Base-by-base conservation (phyloP, 1,140 invertebrate genomes). In the Drosophila repleta region DNA sequence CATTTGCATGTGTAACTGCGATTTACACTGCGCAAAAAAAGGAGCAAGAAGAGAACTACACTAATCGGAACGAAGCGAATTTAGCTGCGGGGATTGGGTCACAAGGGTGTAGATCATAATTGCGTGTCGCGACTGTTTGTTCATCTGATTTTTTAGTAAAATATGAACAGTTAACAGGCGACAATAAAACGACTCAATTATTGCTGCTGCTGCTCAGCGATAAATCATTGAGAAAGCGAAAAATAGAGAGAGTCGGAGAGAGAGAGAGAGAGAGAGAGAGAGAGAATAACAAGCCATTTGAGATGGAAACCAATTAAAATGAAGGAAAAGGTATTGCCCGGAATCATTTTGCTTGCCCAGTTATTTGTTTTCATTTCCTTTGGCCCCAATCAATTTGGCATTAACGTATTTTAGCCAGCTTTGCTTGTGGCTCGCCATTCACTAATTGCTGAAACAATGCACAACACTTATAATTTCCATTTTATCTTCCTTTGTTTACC, bases 1-100 rank as follows among this genome's bases (percentile, higher is more conserved):
- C 79, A 88, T 83, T 88, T 88, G 79, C 84, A 88, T 88, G 87
- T 83, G 73, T 71, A 88, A 79, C 84, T 79, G 73, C 83, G 76
- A 88, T 88, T 88, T 88, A 74, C 79, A 84, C 70, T 77, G 76
- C 56, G 73, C 60, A 83, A 87, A 83, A 72, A 83, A 88, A 83
- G 76, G 5, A 17, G 3, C 15, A 35, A 79, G n/a, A 17, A 41
- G 39, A 32, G 29, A 2, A 6, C 10, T 11, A 35, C 72, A 79
- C 78, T 74, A 82, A 78, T 74, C 71, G 67, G 26, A 49, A 48
- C 74, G 32, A 58, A 58, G 60, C 43, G 62, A 70, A 52, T 17
- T 17, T 32, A 48, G 29, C 39, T 60, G 17, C 46, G 39, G 45
- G 45, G 32, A 67, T 41, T 70, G 63, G 35, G 58, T 61, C 60